Percentiles rank a stretch among this genome's conserved stretches.
Conservation (phyloP, 2,113 vertebrate genomes). For the Nycticebus coucang region DNA sequence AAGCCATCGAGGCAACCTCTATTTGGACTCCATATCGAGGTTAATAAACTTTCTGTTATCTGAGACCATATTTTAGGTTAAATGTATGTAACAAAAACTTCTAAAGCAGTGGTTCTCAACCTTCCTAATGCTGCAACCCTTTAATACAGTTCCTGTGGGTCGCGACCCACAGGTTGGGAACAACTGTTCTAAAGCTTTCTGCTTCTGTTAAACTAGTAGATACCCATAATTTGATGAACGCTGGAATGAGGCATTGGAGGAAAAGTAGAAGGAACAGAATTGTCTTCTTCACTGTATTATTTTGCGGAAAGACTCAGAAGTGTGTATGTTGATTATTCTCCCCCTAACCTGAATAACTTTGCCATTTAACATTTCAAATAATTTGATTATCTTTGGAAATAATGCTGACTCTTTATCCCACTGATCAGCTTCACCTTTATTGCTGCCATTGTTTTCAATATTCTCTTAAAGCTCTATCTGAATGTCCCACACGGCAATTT, state of each 20-base stretch:
- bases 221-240: background rate
- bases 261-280: background rate
- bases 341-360: background rate
- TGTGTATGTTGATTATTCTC: background rate
- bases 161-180: too few relatives aligned
- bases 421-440: conserved; percentile 15
- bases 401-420: background rate
- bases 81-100: background rate
- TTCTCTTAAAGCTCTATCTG: background rate
- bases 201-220: background rate
- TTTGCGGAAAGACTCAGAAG: background rate
- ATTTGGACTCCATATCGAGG: background rate
- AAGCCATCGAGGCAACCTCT: background rate
- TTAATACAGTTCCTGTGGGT: too few relatives aligned
- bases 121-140: too few relatives aligned
- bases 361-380: conserved; percentile 3
- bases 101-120: background rate
- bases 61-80: background rate
- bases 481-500: background rate
- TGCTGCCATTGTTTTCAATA: background rate
- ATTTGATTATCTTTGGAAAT: conserved; percentile 25
- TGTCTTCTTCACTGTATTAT: background rate
- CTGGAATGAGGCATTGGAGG: background rate
- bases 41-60: background rate
- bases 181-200: background rate